Evolutionary conservation across 1,140 invertebrate genomes (phyloP), one percentile per base, ranked within the genome.

Genomic region (Eriosoma lanigerum): DNA sequence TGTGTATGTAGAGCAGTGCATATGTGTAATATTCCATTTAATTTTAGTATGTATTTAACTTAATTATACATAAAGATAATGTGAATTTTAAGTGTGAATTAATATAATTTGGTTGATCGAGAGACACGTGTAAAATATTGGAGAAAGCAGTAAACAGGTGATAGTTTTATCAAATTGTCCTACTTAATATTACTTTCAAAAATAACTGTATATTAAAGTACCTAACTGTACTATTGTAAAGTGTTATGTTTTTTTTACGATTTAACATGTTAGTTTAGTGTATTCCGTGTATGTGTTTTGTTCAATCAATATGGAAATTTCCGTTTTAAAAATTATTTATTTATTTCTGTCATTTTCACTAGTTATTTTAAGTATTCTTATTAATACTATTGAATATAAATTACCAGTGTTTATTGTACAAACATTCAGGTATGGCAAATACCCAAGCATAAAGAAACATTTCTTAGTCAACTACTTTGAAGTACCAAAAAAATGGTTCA

Each of bases 401-500:
- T 83, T 93, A 38, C 92, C 93, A 2, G 84, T 85, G 17, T 87
- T 89, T 81, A 85, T 93, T 4, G 87, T 86, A 10, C 89, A 90
- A 84, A 86, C 86, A 0, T 91, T 89, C 84, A 87, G 89, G 24
- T 93, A 92, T 84, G 92, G 92, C 17, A 92, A 92, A 85, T 91
- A 90, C 84, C 86, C 88, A 1, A 87, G 88, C 82, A 87, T 88
- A 82, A 87, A 86, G 0, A 83, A 87, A 72, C 86, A 89, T 50
- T 84, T 86, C 26, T 83, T 89, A 54, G 82, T 91, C 15, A 85
- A 85, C 58, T 83, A 85, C 75, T 82, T 89, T 46, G 90, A 93
- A 86, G 86, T 94, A 64, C 91, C 92, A 0, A 94, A 93, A 86
- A 88, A 88, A 60, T 92, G 89, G 86, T 94, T 93, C 83, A 88